phyloP scores from a whole-genome alignment of 2,797 vertebrate species.

The Coregonus suidteri region DNA sequence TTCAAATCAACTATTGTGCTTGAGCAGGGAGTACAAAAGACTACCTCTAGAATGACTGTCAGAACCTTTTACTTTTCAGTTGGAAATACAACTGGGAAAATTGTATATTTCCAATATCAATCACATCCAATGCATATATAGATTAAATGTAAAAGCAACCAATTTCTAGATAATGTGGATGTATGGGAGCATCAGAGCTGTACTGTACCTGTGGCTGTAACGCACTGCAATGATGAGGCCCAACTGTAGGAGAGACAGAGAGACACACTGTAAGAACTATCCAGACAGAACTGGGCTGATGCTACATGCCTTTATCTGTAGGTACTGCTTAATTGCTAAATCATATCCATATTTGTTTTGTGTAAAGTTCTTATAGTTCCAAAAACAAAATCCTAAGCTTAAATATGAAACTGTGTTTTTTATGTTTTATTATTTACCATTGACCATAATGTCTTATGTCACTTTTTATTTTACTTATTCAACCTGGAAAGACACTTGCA shows the following conservation, averaged over 20 bases:
- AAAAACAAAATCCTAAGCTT: not conserved
- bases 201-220: constrained; percentile 62
- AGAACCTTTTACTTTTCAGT: no score
- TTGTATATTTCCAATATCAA: no score
- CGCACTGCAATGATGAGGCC: constrained; percentile 69
- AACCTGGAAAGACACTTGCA: no score
- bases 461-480: no score
- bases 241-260: constrained; percentile 57
- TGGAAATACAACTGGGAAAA: no score
- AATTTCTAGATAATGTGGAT: no score
- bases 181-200: no score
- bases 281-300: no score
- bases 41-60: no score
- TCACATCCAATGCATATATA: not conserved
- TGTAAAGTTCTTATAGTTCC: not conserved
- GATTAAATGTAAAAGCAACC: not conserved
- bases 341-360: not conserved
- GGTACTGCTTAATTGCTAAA: no score
- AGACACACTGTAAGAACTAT: not conserved
- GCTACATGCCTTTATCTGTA: not conserved
- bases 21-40: not conserved
- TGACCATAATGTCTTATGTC: not conserved
- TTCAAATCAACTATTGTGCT: not conserved
- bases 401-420: not conserved
- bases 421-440: not conserved